Conservation (phyloP, 2,888 invertebrate genomes). For the Mesorhabditis sp. region DNA sequence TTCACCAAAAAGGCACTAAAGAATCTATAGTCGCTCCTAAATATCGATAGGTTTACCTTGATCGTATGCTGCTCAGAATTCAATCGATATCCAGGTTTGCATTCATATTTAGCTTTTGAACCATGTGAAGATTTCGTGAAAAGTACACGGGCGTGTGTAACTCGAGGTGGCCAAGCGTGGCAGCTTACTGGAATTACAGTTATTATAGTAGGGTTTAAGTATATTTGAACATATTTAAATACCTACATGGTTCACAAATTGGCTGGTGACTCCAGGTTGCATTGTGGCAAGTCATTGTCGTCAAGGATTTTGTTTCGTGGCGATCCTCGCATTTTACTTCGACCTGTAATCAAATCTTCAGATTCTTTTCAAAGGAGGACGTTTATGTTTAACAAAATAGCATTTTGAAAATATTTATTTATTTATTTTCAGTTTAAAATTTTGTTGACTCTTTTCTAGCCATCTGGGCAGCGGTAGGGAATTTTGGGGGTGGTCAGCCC, state of each 20-base stretch:
- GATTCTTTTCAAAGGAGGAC: no score
- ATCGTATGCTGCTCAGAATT: neutral
- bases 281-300: conserved; percentile 58
- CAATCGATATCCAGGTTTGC: conserved; percentile 21
- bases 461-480: no score
- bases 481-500: no score
- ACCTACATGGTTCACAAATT: conserved; percentile 60
- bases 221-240: neutral
- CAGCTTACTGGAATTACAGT: conserved; percentile 67
- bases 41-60: neutral
- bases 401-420: no score
- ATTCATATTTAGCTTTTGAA: conserved; percentile 71
- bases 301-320: conserved; percentile 50
- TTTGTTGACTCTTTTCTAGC: no score
- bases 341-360: conserved; percentile 67
- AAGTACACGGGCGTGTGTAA: conserved; percentile 89
- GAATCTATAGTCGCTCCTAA: no score
- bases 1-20: conserved; percentile 81
- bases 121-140: conserved; percentile 96
- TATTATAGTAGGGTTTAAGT: no score
- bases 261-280: conserved; percentile 61
- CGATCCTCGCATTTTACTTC: conserved; percentile 77
- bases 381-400: no score
- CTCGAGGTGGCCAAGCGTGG: conserved; percentile 76
- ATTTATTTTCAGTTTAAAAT: no score